Conservation (phyloP, 1,140 invertebrate species). For the Euwallacea similis region DNA sequence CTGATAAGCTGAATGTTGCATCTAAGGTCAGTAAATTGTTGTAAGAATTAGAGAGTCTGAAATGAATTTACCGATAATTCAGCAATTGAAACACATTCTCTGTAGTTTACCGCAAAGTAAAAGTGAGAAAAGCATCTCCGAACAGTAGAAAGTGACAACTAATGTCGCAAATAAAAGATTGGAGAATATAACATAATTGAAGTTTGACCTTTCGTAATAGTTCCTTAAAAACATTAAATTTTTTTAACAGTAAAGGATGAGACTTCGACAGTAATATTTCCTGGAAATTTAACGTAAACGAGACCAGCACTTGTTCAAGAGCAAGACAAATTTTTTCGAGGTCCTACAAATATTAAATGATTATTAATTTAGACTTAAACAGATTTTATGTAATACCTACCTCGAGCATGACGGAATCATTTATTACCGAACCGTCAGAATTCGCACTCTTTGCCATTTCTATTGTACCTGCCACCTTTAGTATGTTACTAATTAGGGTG, state of each 20-base stretch:
- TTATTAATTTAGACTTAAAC: slow-evolving; percentile 5
- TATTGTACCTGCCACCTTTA: background rate
- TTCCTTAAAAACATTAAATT: slow-evolving; percentile 44
- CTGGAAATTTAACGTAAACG: slow-evolving; percentile 36
- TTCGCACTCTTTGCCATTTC: background rate
- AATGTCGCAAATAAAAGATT: slow-evolving; percentile 48
- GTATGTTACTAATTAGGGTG: background rate
- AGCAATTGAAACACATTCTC: background rate
- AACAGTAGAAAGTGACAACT: slow-evolving; percentile 46
- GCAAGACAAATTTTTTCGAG: slow-evolving; percentile 39
- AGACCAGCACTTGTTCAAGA: slow-evolving; percentile 32
- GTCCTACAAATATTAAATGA: slow-evolving; percentile 32
- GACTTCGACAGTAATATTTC: slow-evolving; percentile 20
- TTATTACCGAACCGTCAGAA: background rate
- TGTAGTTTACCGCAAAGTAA: slow-evolving; percentile 46
- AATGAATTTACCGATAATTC: slow-evolving; percentile 31
- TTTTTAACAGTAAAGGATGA: slow-evolving; percentile 31
- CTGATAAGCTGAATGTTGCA: slow-evolving; percentile 43
- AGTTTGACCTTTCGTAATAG: slow-evolving; percentile 47
- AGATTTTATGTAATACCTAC: slow-evolving; percentile 8
- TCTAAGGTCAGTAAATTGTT: slow-evolving; percentile 46
- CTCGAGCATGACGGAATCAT: background rate
- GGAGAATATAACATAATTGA: slow-evolving; percentile 48
- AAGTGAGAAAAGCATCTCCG: slow-evolving; percentile 45
- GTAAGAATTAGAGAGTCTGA: slow-evolving; percentile 40